Evolutionary conservation across 1,140 invertebrate species (phyloP), one percentile per base, ranked within the genome.

Genomic region (Microplitis demolitor): DNA sequence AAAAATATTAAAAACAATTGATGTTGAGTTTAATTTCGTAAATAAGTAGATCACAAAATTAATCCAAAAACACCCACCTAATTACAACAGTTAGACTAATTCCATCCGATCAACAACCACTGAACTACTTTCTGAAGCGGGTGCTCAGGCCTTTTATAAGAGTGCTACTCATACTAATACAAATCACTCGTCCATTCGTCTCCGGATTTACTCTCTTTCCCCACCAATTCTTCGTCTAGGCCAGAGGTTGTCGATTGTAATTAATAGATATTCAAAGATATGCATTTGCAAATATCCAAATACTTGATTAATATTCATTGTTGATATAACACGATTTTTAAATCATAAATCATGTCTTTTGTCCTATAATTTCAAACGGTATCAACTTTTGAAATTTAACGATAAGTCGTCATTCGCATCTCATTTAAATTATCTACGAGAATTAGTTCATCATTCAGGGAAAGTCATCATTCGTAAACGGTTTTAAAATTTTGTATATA

Each of bases 101-200:
- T 78, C 56, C 73, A 80, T 74, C 72, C 76, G 79, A 79, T 76
- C 77, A 79, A 83, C 77, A 68, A 85, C 78, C 80, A 84, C 79
- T 78, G 78, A 83, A 87, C 86, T 87, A 79, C 16, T 72, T 70
- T 58, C 34, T 8, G 69, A 13, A 13, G 4, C 37, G 13, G 35
- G 4, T n/a, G 58, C 69, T 66, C 67, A 68, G 61, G 73, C 73
- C 80, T 82, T 84, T 85, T 87, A 87, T 87, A 85, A 83, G 75
- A 75, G 66, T 34, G 50, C 53, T 50, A 16, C 54, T 70, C 50
- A 69, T 66, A 58, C n/a, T 54, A 50, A 16, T 37, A 50, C 39
- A n/a, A 50, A 35, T 39, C 35, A 3, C 4, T 35, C 62, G 53
- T 54, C n/a, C 53, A 54, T 45, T 9, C 39, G 39, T 45, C 53